Evolutionary conservation across 1,140 invertebrate species (phyloP), one percentile per base, ranked within the genome.

Genomic region (Caerostris extrusa): DNA sequence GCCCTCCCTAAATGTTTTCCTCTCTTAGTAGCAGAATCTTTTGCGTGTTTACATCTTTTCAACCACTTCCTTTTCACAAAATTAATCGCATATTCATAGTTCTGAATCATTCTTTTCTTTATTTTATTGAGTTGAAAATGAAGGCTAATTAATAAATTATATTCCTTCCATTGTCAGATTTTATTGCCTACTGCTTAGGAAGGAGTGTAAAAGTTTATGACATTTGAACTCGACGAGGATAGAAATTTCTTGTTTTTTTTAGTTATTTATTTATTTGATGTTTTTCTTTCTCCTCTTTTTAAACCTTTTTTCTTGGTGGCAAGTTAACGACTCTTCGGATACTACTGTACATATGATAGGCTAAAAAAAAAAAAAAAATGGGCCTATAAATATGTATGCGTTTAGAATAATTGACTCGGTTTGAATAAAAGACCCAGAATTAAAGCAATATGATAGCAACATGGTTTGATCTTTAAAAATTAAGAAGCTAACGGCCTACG

Each of bases 81-180:
- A 86, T 86, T 87, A 93, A 93, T 93, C 64, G 83, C 83, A 93
- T 93, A 93, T 93, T 93, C 83, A 93, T 93, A 67, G 14, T 93
- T 61, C 61, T 58, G 82, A 56, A 69, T 64, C 34, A 50, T 50
- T 60, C 12, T 91, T 53, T 34, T 82, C 85, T 69, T 93, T 87
- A 71, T 86, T 93, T 87, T 85, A 92, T 64, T 55, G 91, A 86
- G 61, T 91, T 34, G 67, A 93, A 93, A 93, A 86, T n/a, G 64
- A 87, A 87, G 53, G 19, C 82, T 93, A 93, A 87, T 93, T 93
- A 93, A 93, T 93, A 93, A 87, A 87, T 93, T 93, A 71, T 93
- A 93, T 86, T 55, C 91, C 53, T 50, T 86, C 83, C 64, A 87
- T 93, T 93, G 91, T 93, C 19, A 93, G 91, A 55, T 87, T 93